Base-by-base conservation (phyloP, 2,888 invertebrate genomes). In the Horisme vitalbata region DNA sequence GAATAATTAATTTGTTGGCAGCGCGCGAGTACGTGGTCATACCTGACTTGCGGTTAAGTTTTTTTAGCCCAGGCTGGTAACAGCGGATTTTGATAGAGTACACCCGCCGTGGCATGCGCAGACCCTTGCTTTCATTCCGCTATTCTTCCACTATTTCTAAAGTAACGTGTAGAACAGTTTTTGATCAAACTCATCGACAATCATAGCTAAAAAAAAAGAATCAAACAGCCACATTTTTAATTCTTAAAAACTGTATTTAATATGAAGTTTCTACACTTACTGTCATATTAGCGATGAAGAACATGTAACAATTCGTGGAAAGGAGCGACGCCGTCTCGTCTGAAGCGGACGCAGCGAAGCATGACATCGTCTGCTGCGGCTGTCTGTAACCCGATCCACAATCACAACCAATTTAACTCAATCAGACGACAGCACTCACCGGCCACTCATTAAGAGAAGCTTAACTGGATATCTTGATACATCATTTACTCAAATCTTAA, bases 401-500 rank as follows among this genome's bases (percentile, higher is more conserved):
- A 78, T 82, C 79, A 73, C 73, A 63, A 73, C 71, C 77, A 77
- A 83, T 83, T 83, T 76, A 70, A 72, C 72, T 76, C 79, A 80
- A 82, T 83, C 76, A 77, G 62, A 63, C 59, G 39, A 54, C 50
- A 45, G 54, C 36, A 28, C 30, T 41, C 44, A 41, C 37, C 28
- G 28, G 6, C 36, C 57, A 63, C 59, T 53, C 45, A 49, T 54
- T 52, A 51, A 48, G 44, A 33, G 30, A 7, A 36, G 21, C 21
- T 45, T 30, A 37, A 51, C 45, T 52, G 43, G 41, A 53, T 52
- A 51, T 44, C 45, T 43, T 31, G 18, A 32, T 21, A 31, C 26
- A 2, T n/a, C n/a, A 51, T 52, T 35, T 31, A 39, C 20, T 9
- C 24, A 10, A 30, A 28, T 12, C 11, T 23, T 12, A n/a, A n/a